These are phyloP conservation scores for Zaprionus camerounensis DNA, from an alignment of 1,140 invertebrate species.

Conservation along the genomic window DNA sequence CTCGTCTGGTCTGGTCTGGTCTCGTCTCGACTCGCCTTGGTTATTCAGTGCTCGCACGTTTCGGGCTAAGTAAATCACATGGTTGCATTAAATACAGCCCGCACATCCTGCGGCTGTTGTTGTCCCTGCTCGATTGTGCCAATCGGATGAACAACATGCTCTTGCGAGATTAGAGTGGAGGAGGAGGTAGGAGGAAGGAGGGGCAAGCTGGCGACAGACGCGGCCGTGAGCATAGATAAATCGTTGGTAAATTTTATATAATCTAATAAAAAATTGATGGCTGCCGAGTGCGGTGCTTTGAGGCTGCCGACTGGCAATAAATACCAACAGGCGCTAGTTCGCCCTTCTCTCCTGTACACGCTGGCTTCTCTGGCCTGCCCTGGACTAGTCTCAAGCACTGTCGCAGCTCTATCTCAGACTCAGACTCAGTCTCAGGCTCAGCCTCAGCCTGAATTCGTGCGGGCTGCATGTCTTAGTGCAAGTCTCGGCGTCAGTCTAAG, in stretches of 20 bases:
- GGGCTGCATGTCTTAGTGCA: not conserved
- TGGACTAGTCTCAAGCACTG: not conserved
- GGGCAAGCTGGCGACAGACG: slow-evolving; percentile 38
- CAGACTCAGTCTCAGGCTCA: not conserved
- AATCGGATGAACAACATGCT: slow-evolving; percentile 45
- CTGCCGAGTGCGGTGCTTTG: slow-evolving; percentile 66
- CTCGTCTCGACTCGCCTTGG: not conserved
- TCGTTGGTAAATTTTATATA: slow-evolving; percentile 82
- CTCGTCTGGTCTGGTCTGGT: no score
- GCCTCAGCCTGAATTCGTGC: not conserved
- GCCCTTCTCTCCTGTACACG: not conserved
- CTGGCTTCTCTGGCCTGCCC: not conserved
- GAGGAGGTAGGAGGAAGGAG: not conserved
- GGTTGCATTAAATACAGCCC: slow-evolving; percentile 56
- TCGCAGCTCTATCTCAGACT: slow-evolving; percentile 4
- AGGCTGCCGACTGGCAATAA: slow-evolving; percentile 68
- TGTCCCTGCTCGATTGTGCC: slow-evolving; percentile 50
- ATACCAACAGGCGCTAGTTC: slow-evolving; percentile 61
- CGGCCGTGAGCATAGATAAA: slow-evolving; percentile 74
- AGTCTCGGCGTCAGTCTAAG: slow-evolving; percentile 23
- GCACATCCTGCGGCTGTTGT: slow-evolving; percentile 47
- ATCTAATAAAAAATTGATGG: slow-evolving; percentile 82
- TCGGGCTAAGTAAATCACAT: slow-evolving; percentile 48
- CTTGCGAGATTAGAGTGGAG: not conserved
- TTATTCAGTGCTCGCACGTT: not conserved